Evolutionary conservation across 2,888 invertebrate species (phyloP).

Genomic region (Lampropteryx suffumata): DNA sequence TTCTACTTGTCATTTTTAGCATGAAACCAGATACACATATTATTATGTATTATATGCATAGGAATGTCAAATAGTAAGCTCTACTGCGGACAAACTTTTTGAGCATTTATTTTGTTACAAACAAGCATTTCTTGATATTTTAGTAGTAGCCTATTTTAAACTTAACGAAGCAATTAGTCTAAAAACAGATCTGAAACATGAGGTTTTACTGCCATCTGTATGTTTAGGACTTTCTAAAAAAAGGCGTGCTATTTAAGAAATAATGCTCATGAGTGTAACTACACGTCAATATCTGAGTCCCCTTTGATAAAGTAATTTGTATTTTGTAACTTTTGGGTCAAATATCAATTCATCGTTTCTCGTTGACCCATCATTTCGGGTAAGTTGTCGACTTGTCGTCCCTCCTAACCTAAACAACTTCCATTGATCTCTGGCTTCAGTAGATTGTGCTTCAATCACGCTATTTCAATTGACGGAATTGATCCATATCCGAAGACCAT

Average conservation of each 20-base stretch:
- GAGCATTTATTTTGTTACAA: neutral
- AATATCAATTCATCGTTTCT: conserved; percentile 46
- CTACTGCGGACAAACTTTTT: conserved; percentile 7
- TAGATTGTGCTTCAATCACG: conserved; percentile 45
- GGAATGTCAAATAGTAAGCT: conserved; percentile 23
- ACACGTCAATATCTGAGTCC: conserved; percentile 7
- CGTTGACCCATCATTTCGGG: conserved; percentile 51
- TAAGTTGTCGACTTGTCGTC: conserved; percentile 41
- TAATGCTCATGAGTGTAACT: neutral
- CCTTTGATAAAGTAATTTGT: conserved; percentile 10
- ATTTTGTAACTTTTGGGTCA: conserved; percentile 38
- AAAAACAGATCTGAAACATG: conserved; percentile 28
- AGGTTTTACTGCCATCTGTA: conserved; percentile 19
- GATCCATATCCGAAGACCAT: conserved; percentile 14
- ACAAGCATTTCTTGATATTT: conserved; percentile 5
- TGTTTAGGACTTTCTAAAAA: conserved; percentile 1
- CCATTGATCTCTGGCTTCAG: conserved; percentile 43
- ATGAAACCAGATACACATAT: neutral
- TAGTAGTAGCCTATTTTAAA: conserved; percentile 6
- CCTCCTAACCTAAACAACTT: conserved; percentile 41
- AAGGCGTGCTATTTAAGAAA: neutral
- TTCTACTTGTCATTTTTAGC: conserved; percentile 18
- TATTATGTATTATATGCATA: too few relatives aligned
- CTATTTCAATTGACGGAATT: conserved; percentile 23
- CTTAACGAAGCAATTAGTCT: conserved; percentile 22